A percentile compares a stretch with the other conserved stretches of the same genome.
Conservation (phyloP, 2,888 invertebrate species). For the Caenorhabditis japonica region DNA sequence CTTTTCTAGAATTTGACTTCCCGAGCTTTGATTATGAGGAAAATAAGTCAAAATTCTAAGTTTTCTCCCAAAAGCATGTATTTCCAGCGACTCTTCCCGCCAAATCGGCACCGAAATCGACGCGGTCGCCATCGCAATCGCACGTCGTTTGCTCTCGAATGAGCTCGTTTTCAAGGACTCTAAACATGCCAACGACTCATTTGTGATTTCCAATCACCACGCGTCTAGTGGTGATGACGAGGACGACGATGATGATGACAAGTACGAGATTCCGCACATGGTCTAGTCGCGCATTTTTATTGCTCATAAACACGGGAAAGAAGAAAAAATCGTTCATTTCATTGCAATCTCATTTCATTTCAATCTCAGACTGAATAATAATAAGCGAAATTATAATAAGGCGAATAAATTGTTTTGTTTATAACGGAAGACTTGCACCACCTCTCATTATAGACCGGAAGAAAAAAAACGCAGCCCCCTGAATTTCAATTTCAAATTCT, state of each 20-base stretch:
- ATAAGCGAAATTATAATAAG: too few relatives aligned
- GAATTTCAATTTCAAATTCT: too few relatives aligned
- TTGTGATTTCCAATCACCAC: constrained; percentile 46
- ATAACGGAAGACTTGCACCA: constrained; percentile 4
- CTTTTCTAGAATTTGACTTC: too few relatives aligned
- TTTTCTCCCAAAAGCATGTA: too few relatives aligned
- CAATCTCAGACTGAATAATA: too few relatives aligned
- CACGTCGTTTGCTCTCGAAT: constrained; percentile 54
- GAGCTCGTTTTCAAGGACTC: constrained; percentile 21
- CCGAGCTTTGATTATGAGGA: too few relatives aligned
- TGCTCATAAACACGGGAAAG: constrained; percentile 21
- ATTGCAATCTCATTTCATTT: not conserved
- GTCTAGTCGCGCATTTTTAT: constrained; percentile 22
- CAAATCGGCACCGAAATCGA: constrained; percentile 73
- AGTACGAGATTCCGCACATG: constrained; percentile 47
- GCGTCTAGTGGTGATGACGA: constrained; percentile 13
- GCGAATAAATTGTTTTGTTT: constrained; percentile 20
- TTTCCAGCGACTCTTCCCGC: constrained; percentile 56
- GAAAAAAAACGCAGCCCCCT: too few relatives aligned
- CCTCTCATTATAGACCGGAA: constrained; percentile 39
- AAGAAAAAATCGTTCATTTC: constrained; percentile 16
- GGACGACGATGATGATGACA: constrained; percentile 35
- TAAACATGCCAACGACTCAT: constrained; percentile 35
- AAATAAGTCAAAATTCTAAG: too few relatives aligned
- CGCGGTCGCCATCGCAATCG: constrained; percentile 72